Evolutionary conservation across 2,113 vertebrate species (phyloP).

Genomic region (Strix uralensis): DNA sequence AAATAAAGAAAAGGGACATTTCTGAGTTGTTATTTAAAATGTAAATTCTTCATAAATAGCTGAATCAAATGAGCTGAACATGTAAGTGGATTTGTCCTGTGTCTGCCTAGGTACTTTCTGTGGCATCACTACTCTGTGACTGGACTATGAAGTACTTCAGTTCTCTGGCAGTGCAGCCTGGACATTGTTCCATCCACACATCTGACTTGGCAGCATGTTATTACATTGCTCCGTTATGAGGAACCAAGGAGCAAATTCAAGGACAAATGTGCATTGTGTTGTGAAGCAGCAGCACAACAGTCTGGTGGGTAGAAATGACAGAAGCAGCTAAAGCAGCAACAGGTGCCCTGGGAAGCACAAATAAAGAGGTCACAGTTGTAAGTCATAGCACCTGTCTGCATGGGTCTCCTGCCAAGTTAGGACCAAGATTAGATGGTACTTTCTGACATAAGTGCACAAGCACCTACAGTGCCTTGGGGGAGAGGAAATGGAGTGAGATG

Average conservation of each 20-base stretch:
- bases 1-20: neutral
- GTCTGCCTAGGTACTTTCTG: neutral
- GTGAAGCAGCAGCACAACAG: neutral
- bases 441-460: neutral
- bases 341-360: neutral
- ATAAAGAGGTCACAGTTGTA: neutral
- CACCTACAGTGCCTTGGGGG: neutral
- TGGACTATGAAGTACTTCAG: neutral
- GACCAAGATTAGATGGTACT: neutral
- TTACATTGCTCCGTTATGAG: neutral
- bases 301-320: neutral
- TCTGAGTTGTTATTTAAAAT: neutral
- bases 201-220: rapidly evolving
- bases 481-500: neutral
- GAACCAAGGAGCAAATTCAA: neutral
- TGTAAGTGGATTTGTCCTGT: neutral
- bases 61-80: neutral
- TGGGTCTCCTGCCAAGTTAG: neutral
- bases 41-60: neutral
- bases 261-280: rapidly evolving
- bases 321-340: neutral
- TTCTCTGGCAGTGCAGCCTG: neutral
- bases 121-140: neutral
- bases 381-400: neutral
- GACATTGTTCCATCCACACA: neutral